These are phyloP conservation scores for Xestoiulus laeticollis DNA, from an alignment of 2,888 invertebrate species.

Conservation along the genomic window DNA sequence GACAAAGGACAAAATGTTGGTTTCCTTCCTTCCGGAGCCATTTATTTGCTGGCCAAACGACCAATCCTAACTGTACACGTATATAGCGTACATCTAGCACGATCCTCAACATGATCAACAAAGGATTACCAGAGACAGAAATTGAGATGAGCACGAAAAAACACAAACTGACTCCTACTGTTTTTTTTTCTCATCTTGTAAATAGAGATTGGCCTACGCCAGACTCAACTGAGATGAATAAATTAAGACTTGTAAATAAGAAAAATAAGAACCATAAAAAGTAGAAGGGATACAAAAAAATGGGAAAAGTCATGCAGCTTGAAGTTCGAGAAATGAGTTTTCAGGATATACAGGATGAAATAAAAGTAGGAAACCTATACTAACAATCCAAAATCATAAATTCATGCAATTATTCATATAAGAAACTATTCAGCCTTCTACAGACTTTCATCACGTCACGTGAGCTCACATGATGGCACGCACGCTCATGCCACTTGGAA, in stretches of 20 bases:
- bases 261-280: too few relatives aligned
- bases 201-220: not conserved
- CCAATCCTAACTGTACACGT: not conserved
- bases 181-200: not conserved
- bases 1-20: slow-evolving; percentile 26
- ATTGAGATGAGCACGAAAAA: slow-evolving; percentile 1
- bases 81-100: not conserved
- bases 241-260: not conserved
- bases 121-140: slow-evolving; percentile 20
- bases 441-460: too few relatives aligned
- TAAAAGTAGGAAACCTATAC: too few relatives aligned
- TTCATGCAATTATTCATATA: too few relatives aligned
- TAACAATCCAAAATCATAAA: too few relatives aligned
- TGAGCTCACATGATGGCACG: too few relatives aligned
- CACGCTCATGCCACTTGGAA: too few relatives aligned
- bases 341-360: too few relatives aligned
- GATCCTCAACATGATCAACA: slow-evolving; percentile 12
- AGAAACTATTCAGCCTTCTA: too few relatives aligned
- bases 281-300: too few relatives aligned
- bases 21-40: slow-evolving; percentile 20
- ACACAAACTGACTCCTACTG: not conserved
- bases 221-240: not conserved
- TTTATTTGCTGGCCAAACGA: slow-evolving; percentile 12
- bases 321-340: too few relatives aligned
- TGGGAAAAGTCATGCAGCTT: too few relatives aligned